Evolutionary conservation across 2,797 vertebrate species (phyloP).

Genomic region (Forpus xanthops): DNA sequence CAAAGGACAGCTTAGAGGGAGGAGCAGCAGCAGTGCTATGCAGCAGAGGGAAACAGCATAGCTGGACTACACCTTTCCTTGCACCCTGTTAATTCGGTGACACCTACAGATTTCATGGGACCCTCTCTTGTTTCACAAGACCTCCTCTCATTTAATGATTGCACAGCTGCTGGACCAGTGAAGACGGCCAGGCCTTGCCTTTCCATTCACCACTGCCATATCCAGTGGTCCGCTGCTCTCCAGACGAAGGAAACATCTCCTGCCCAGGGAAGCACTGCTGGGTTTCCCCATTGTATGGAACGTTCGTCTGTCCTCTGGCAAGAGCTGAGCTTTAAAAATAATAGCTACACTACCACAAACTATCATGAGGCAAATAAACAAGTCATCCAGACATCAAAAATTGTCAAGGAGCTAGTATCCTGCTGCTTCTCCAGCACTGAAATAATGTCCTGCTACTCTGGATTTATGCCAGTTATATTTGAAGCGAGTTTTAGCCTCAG

Average conservation of each 20-base stretch:
- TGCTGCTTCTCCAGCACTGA: constrained; percentile 42
- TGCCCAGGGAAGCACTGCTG: neutral
- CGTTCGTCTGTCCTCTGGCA: neutral
- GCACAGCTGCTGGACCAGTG: accelerated
- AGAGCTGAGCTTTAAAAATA: constrained; percentile 41
- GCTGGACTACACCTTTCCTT: neutral
- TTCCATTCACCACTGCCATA: accelerated
- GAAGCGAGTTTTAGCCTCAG: neutral
- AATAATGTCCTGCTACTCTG: constrained; percentile 41
- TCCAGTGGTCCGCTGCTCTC: neutral
- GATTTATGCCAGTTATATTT: constrained; percentile 39
- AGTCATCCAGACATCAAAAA: constrained; percentile 39
- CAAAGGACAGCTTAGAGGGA: neutral
- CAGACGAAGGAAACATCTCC: neutral
- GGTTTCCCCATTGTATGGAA: neutral
- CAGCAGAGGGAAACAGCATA: neutral
- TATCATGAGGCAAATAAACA: constrained; percentile 49
- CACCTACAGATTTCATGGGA: neutral
- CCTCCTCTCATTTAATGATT: neutral
- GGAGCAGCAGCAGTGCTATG: neutral
- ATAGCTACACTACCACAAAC: constrained; percentile 44
- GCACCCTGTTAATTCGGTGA: accelerated
- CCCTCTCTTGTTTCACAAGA: neutral
- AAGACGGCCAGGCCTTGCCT: neutral
- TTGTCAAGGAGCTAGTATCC: constrained; percentile 38